Evolutionary conservation across 2,797 vertebrate species (phyloP), one percentile per base, ranked within the genome.

Genomic region (Meda fulgida): DNA sequence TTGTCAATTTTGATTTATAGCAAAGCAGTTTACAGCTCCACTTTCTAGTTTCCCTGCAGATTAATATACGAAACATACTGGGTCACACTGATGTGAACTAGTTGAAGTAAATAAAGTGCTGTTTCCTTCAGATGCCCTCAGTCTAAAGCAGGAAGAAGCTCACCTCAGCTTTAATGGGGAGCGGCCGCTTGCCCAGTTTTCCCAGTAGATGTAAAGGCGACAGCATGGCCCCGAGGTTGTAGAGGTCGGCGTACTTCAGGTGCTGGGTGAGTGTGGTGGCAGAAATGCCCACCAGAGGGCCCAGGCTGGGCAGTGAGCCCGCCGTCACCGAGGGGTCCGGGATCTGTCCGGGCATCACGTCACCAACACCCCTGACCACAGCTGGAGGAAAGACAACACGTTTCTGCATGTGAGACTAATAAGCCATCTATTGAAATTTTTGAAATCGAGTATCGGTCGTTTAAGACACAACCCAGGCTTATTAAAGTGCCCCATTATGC

Each of bases 281-380:
- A 5, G 95, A 94, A 91, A 99, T 96, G 88, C 97, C 97, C 0
- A 96, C 97, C 90, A 99, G 91, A 1, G 97, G 96, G 51, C 97
- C 96, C 0, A 99, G 95, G 84, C 94, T 95, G 87, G 97, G 97
- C 93, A 98, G 93, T 9, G 97, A 95, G 72, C 97, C 97, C 0
- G 97, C 96, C 26, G 97, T 97, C 95, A 98, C 95, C 0, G 96
- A 96, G 91, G 97, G 97, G 93, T 99, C 97, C 67, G 97, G 97
- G 92, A 99, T 98, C 96, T 97, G 98, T 94, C 97, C 97, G 92
- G 97, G 97, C 98, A 99, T 99, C 96, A 97, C 93, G 96, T 97
- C 97, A 97, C 94, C 90, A 94, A 90, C 92, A 89, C 93, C 87
- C 87, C 94, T 92, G 92, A 95, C 94, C 94, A 91, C 93, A 93